Conservation (phyloP, 1,140 invertebrate genomes). For the Oncopodura yosiiana region DNA sequence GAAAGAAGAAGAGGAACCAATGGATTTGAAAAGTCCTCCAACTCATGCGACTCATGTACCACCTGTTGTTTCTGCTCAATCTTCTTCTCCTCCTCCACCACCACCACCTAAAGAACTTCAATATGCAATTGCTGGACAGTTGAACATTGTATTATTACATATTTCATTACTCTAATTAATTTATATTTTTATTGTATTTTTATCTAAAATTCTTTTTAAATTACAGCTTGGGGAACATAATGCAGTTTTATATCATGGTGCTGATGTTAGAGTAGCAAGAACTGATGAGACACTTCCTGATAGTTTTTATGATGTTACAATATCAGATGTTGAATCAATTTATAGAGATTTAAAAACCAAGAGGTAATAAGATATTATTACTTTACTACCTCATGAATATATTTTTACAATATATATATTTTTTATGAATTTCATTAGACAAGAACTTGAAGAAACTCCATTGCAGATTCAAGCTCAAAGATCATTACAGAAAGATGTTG, state of each 20-base stretch:
- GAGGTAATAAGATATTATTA: conserved; percentile 36
- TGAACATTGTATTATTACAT: not conserved
- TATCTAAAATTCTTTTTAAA: no score
- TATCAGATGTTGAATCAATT: conserved; percentile 62
- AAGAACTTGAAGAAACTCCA: conserved; percentile 50
- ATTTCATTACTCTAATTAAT: not conserved
- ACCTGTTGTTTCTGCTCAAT: not conserved
- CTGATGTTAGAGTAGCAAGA: conserved; percentile 36
- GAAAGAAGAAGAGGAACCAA: no score
- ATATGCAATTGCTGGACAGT: not conserved
- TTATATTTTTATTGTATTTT: no score
- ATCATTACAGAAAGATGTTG: conserved; percentile 51
- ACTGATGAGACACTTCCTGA: conserved; percentile 57
- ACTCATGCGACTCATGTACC: not conserved
- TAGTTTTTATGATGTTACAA: conserved; percentile 71
- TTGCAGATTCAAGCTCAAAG: conserved; percentile 54
- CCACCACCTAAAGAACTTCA: not conserved
- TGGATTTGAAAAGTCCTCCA: not conserved
- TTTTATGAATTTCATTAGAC: conserved; percentile 37
- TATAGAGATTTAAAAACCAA: conserved; percentile 57
- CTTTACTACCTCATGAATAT: not conserved
- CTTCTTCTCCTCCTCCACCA: not conserved
- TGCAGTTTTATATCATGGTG: conserved; percentile 57
- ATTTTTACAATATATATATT: conserved; percentile 9
- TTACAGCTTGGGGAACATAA: conserved; percentile 56